Evolutionary conservation across 2,113 vertebrate genomes (phyloP), one percentile per base, ranked within the genome.

Genomic region (Oryzias woworae): DNA sequence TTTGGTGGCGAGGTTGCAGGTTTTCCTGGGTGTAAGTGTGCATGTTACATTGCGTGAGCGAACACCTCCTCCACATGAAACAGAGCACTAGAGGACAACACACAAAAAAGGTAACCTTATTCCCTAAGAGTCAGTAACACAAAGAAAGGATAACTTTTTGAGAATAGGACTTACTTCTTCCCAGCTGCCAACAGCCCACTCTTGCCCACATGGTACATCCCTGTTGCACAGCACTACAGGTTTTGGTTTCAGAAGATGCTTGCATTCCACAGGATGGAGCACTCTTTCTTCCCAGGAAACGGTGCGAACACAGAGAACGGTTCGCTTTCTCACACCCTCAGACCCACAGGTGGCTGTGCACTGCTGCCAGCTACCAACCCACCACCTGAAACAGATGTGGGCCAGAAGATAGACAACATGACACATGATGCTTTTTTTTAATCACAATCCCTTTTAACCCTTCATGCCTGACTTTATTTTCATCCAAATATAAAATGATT

Each of bases 311-410:
- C 97, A 99, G 36, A 99, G 87, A 4, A 98, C 95, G 0, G 94
- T 93, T n/a, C 97, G 90, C 66, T 93, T 96, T 75, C 94, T 95
- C 66, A 93, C 76, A 4, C 97, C 97, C 0, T 87, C 85, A 8
- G 92, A 88, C 2, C 97, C 97, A 59, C 97, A 99, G 0, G 94
- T 94, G 0, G 92, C 69, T 0, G 96, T 94, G 57, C 97, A 99
- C 0, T 93, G 92, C 88, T 98, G 96, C 97, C 97, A 99, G 45
- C 97, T 94, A 3, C 96, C 96, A 57, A 95, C 89, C 97, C 97
- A 99, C 97, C 97, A 99, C 76, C 97, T 99, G 83, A 55, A 41
- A 45, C 14, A 8, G 10, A 66, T 3, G 1, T 20, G 24, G 7
- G 7, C 42, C 20, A 13, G 16, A 20, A 36, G 15, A 14, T 13